Conservation (phyloP, 2,797 vertebrate genomes). For the Sebastes miniatus region DNA sequence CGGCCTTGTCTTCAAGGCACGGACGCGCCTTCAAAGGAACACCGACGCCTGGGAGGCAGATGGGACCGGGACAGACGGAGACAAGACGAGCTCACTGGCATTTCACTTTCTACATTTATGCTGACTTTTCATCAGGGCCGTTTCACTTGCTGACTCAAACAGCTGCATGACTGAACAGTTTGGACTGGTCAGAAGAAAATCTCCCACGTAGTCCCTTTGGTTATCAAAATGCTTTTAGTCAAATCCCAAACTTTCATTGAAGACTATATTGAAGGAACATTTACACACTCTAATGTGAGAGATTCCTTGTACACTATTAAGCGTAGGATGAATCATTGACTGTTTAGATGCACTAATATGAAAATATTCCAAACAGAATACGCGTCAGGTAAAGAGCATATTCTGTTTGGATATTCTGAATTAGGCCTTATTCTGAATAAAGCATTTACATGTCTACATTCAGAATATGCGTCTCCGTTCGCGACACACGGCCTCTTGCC, state of each 20-base stretch:
- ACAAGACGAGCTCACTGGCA: neutral
- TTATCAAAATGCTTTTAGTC: neutral
- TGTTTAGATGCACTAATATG: too few relatives aligned
- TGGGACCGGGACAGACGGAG: neutral
- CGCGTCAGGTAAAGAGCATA: too few relatives aligned
- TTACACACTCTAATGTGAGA: too few relatives aligned
- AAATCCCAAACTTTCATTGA: neutral
- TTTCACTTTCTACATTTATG: neutral
- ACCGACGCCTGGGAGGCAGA: constrained; percentile 21
- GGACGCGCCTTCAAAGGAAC: constrained; percentile 38
- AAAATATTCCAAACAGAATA: too few relatives aligned
- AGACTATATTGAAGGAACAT: too few relatives aligned
- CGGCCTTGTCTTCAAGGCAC: constrained; percentile 65
- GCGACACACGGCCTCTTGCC: too few relatives aligned
- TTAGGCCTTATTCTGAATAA: too few relatives aligned
- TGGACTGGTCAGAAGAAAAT: neutral
- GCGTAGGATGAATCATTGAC: too few relatives aligned
- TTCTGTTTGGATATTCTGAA: too few relatives aligned
- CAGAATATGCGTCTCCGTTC: too few relatives aligned
- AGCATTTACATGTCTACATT: too few relatives aligned
- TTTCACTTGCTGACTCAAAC: neutral
- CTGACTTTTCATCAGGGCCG: neutral
- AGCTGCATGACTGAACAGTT: neutral
- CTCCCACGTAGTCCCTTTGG: neutral
- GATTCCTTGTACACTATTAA: too few relatives aligned